Conservation (phyloP, 1,140 invertebrate species). For the Copidosoma floridanum region DNA sequence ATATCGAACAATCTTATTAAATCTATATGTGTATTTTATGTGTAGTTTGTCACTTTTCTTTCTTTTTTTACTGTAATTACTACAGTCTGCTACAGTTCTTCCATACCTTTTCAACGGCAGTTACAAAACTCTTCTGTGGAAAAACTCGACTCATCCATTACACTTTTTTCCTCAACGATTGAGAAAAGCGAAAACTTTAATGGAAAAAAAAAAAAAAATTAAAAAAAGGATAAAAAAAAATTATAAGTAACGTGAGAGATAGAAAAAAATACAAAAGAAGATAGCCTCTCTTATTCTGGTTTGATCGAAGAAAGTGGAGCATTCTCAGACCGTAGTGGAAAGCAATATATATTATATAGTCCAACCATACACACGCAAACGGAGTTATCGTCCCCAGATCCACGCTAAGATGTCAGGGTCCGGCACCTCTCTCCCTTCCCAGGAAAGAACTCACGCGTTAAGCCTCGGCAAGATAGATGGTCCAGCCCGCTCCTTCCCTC, state of each 20-base stretch:
- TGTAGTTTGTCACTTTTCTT: no score
- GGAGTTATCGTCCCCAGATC: no score
- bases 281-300: not conserved
- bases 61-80: no score
- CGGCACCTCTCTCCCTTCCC: no score
- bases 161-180: constrained; percentile 15
- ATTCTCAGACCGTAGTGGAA: not conserved
- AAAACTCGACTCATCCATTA: constrained; percentile 26
- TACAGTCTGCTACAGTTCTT: no score
- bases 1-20: no score
- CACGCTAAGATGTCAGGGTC: not conserved
- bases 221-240: not conserved
- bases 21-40: no score
- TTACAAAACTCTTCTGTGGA: not conserved
- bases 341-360: not conserved
- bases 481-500: constrained; percentile 31
- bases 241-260: not conserved
- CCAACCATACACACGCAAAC: no score
- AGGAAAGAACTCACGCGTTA: constrained; percentile 31
- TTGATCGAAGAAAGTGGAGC: no score
- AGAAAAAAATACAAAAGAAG: not conserved
- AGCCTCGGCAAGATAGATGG: constrained; percentile 45
- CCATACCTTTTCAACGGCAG: no score
- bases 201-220: not conserved
- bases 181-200: not conserved